Base-by-base conservation (phyloP, 1,140 invertebrate species). In the Drosophila pruinosa region DNA sequence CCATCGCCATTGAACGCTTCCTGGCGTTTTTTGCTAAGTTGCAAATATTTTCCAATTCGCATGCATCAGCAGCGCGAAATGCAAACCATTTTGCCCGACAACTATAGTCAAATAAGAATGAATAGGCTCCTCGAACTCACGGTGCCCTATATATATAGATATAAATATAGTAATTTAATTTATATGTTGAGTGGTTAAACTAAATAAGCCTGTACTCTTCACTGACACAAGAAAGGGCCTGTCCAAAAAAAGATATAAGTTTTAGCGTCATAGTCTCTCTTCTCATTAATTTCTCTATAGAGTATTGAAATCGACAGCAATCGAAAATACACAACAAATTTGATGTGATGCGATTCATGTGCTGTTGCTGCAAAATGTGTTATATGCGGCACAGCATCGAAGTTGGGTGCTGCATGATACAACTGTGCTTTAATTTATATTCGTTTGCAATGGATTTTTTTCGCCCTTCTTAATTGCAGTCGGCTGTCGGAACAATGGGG, bases 41-140 rank as follows among this genome's bases (percentile, higher is more conserved):
- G 82, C 82, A 88, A 88, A 88, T 88, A 88, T 88, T 88, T 88
- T 77, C 69, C 82, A 82, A 88, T 82, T 78, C 82, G 82, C 83
- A 88, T 88, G 82, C 82, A 88, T 82, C 82, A 88, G 83, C 82
- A 78, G 47, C 78, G 64, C 70, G 74, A 74, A 82, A 82, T 69
- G 82, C 82, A 88, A 86, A 85, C 81, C 81, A 88, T 86, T 88
- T 86, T 75, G 70, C 77, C 79, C 65, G 61, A 65, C 75, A 70
- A 82, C 78, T 53, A 78, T 71, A 88, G 63, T 69, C 26, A 7
- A 71, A 78, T 56, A 61, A 63, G 22, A 48, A 59, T n/a, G 4
- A 3, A 1, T 14, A 14, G 0, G 34, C 4, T 14, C 6, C 7
- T 1, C 14, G 48, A 36, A 21, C 26, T 19, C 0, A 0, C 34